Evolutionary conservation across 2,797 vertebrate genomes (phyloP), one percentile per base, ranked within the genome.

Genomic region (Myiothlypis chrysogaster): DNA sequence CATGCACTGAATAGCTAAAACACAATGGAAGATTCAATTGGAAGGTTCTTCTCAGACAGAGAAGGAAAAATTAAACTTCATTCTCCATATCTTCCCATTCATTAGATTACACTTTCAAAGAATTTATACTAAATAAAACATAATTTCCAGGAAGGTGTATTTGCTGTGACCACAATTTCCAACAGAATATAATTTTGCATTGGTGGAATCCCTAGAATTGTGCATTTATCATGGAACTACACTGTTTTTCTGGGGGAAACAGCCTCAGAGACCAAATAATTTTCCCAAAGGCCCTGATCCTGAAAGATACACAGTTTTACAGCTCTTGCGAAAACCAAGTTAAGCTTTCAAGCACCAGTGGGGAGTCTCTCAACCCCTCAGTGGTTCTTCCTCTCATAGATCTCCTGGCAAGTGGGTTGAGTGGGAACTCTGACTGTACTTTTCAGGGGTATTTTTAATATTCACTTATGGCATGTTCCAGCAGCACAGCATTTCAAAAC

Each of bases 51-150:
- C 43, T 63, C 22, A 17, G 10, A 17, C 21, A 39, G 34, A 66
- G 44, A 75, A 76, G 19, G 30, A 55, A 90, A 86, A 81, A 37
- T 10, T 24, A 35, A 92, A 32, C 1, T 10, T 30, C 2, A 39
- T 1, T 2, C 8, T 39, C 43, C 37, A 1, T 2, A 11, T 14
- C 28, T 24, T 56, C 12, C 37, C 23, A 66, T 56, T 77, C 21
- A 12, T 56, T 52, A 83, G 30, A 49, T 35, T 49, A 37, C 2
- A 32, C 8, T 80, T 82, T 30, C 3, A 55, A 76, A 83, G 32
- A 55, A 35, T 16, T 14, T 11, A 13, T 10, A 35, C 7, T n/a
- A 23, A 41, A 76, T 83, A 35, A 23, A 2, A 15, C 0, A 0
- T 44, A 1, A 63, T 84, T 90, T 90, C 25, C 7, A 35, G 24